Evolutionary conservation across 1,140 invertebrate genomes (phyloP).

Genomic region (Liolophura sinensis): DNA sequence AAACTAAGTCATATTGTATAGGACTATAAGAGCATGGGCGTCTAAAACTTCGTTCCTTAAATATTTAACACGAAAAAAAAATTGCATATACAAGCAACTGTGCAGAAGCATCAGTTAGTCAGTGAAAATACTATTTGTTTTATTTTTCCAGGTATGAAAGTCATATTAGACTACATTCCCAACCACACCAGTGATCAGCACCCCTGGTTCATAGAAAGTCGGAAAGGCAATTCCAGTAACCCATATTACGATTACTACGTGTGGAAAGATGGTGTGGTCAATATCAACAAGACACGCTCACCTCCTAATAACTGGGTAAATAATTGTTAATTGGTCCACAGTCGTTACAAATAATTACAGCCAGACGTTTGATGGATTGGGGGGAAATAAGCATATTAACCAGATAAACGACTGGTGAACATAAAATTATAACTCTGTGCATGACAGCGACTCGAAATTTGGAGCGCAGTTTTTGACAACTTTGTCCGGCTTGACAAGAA

Average conservation of each 20-base stretch:
- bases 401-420: no score
- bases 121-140: neutral
- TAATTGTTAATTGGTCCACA: neutral
- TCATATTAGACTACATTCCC: slow-evolving; percentile 84
- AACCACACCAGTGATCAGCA: slow-evolving; percentile 84
- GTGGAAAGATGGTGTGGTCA: slow-evolving; percentile 67
- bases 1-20: neutral
- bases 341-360: neutral
- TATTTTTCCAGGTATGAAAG: slow-evolving; percentile 68
- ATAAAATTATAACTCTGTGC: no score
- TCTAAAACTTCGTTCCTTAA: neutral
- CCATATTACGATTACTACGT: slow-evolving; percentile 72
- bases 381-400: no score
- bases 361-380: neutral
- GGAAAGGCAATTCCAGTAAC: slow-evolving; percentile 56
- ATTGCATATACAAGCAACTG: neutral
- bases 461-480: no score
- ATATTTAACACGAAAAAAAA: neutral
- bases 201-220: slow-evolving; percentile 76
- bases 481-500: no score
- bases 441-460: no score
- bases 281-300: slow-evolving; percentile 15
- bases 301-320: slow-evolving; percentile 52
- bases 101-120: neutral
- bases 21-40: neutral